Conservation (phyloP, 2,888 invertebrate genomes). For the Apoda limacodes region DNA sequence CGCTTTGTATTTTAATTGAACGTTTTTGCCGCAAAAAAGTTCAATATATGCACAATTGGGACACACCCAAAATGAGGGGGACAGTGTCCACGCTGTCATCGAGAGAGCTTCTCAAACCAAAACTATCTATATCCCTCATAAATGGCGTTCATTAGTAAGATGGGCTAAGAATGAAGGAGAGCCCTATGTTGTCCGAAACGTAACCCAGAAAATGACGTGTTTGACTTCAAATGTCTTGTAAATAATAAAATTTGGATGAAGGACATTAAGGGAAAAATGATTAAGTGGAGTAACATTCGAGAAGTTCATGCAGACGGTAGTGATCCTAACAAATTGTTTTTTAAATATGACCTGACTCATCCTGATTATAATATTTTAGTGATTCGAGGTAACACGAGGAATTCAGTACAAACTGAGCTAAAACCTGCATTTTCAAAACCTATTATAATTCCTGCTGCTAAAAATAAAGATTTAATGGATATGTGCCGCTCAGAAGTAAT, state of each 20-base stretch:
- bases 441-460: no score
- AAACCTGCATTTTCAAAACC: conserved; percentile 11
- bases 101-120: no score
- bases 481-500: conserved; percentile 9
- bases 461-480: no score
- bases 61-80: no score
- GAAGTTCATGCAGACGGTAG: conserved; percentile 16
- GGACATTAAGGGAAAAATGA: conserved; percentile 8
- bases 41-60: conserved; percentile 12
- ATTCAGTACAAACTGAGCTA: conserved; percentile 9
- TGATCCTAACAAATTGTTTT: conserved; percentile 16
- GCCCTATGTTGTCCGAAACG: conserved; percentile 13
- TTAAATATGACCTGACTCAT: conserved; percentile 11
- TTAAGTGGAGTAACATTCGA: conserved; percentile 13
- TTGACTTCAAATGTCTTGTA: conserved; percentile 16
- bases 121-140: no score
- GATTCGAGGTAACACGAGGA: no score
- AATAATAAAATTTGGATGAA: conserved; percentile 18
- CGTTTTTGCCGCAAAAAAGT: conserved; percentile 6
- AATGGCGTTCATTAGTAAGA: no score
- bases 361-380: conserved; percentile 12
- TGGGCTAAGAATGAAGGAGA: conserved; percentile 17
- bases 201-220: conserved; percentile 12
- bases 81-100: no score
- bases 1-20: conserved; percentile 11